phyloP scores from a whole-genome alignment of 2,888 invertebrate genomes.

The Lycia hirtaria region DNA sequence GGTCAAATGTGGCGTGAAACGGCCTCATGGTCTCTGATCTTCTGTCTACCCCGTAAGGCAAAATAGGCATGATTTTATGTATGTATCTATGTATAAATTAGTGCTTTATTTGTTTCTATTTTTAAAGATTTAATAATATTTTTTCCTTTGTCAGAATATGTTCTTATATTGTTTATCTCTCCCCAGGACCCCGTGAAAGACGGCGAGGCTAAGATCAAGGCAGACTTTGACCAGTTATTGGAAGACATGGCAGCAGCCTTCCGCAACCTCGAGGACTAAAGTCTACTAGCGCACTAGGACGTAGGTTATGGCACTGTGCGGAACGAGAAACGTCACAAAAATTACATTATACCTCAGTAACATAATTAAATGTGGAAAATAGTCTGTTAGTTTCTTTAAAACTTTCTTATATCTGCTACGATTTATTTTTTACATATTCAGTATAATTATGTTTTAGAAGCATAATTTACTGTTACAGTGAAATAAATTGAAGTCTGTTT shows the following conservation, averaged over 20 bases:
- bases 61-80: neutral
- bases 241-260: conserved; percentile 99
- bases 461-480: no score
- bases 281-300: conserved; percentile 13
- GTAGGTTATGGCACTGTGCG: neutral
- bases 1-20: no score
- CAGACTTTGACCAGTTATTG: conserved; percentile 97
- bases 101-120: no score
- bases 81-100: no score
- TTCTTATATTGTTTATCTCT: neutral
- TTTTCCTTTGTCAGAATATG: no score
- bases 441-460: no score
- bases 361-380: neutral
- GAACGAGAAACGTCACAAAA: conserved; percentile 12
- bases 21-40: no score
- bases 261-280: conserved; percentile 98
- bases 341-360: neutral
- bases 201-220: conserved; percentile 98
- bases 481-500: no score
- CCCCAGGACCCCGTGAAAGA: conserved; percentile 98
- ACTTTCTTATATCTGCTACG: neutral
- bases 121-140: no score
- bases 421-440: neutral
- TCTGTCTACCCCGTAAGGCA: no score
- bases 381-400: neutral